Evolutionary conservation across 2,797 vertebrate species (phyloP).

Genomic region (Sebastes kiyomatsui): DNA sequence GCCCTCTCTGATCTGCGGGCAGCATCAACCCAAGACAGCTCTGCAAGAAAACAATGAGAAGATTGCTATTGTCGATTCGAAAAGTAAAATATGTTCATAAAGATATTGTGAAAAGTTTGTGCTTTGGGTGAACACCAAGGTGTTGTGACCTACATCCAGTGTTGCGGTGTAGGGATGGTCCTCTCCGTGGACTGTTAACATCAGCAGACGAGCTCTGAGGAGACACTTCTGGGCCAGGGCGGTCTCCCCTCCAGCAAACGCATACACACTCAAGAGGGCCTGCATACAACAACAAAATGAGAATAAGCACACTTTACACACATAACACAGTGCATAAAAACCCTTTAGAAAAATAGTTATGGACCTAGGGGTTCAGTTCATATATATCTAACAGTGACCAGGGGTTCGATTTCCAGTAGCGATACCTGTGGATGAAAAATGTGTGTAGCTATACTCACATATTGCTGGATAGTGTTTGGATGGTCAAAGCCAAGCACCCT

Average conservation of each 20-base stretch:
- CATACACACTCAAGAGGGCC: slow-evolving; percentile 83
- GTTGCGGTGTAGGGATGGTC: slow-evolving; percentile 85
- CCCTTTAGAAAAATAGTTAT: neutral
- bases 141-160: slow-evolving; percentile 80
- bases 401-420: neutral
- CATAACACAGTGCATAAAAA: neutral
- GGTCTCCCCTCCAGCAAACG: slow-evolving; percentile 83
- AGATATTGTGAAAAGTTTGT: neutral
- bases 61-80: neutral
- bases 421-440: neutral
- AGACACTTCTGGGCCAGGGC: slow-evolving; percentile 84
- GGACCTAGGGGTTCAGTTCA: neutral
- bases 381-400: neutral
- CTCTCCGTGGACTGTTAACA: slow-evolving; percentile 83
- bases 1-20: slow-evolving; percentile 76
- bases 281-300: slow-evolving; percentile 24
- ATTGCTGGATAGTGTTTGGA: slow-evolving; percentile 86
- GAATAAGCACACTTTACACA: neutral
- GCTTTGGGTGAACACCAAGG: neutral
- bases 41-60: slow-evolving; percentile 57
- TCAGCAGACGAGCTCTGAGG: slow-evolving; percentile 83
- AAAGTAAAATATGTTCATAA: neutral
- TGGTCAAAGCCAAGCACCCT: slow-evolving; percentile 87
- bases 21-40: slow-evolving; percentile 85
- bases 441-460: slow-evolving; percentile 74